Conservation (phyloP, 1,140 invertebrate species). For the Scaptodrosophila lebanonensis region DNA sequence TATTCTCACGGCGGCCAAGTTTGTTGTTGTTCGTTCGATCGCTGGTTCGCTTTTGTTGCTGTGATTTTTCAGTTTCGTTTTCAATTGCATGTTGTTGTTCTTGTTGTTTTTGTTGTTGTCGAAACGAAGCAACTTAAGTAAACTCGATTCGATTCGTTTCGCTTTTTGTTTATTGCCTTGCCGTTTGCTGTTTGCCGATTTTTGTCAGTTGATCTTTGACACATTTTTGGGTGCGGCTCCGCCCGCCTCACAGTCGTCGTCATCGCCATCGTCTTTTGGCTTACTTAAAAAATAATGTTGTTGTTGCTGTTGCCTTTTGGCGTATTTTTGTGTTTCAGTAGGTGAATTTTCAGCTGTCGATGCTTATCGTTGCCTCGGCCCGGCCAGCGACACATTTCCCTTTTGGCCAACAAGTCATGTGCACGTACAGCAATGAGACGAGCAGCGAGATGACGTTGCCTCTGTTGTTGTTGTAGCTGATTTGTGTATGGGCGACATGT, state of each 20-base stretch:
- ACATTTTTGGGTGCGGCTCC: slow-evolving; percentile 64
- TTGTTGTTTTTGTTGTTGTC: not conserved
- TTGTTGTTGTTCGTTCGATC: slow-evolving; percentile 22
- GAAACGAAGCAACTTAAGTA: no score
- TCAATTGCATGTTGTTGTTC: slow-evolving; percentile 46
- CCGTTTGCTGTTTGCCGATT: slow-evolving; percentile 43
- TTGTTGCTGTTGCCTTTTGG: slow-evolving; percentile 16
- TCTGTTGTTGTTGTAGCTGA: slow-evolving; percentile 35
- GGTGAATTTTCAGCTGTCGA: slow-evolving; percentile 63
- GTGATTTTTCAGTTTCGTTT: slow-evolving; percentile 55
- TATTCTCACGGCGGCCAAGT: slow-evolving; percentile 57
- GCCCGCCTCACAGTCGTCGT: slow-evolving; percentile 7
- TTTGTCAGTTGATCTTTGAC: slow-evolving; percentile 75
- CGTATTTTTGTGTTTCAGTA: slow-evolving; percentile 36
- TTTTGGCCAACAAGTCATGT: slow-evolving; percentile 55
- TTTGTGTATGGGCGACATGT: slow-evolving; percentile 58
- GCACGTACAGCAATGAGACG: slow-evolving; percentile 60
- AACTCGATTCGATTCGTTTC: no score
- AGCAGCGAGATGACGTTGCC: no score
- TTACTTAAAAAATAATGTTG: slow-evolving; percentile 40
- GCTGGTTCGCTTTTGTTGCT: slow-evolving; percentile 14
- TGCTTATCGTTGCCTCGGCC: slow-evolving; percentile 45
- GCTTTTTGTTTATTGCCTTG: slow-evolving; percentile 42
- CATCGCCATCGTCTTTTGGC: slow-evolving; percentile 17
- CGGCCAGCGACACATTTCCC: slow-evolving; percentile 39